Conservation (phyloP, 2,113 vertebrate species). For the Ceyx cyanopectus region DNA sequence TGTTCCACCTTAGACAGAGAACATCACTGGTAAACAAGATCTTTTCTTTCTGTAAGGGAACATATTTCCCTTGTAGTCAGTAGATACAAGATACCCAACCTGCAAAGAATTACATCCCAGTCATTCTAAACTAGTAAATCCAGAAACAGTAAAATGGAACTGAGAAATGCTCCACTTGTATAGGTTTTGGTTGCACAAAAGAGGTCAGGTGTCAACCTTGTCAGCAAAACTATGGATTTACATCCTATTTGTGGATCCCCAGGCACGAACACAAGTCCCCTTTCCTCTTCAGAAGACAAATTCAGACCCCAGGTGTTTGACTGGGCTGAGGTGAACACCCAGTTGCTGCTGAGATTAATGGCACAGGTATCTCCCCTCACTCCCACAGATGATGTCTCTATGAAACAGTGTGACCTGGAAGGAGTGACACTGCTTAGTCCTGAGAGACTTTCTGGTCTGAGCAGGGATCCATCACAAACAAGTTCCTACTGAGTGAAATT, state of each 20-base stretch:
- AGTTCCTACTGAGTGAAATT: neutral
- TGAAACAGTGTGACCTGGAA: neutral
- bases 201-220: neutral
- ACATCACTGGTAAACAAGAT: fast-evolving
- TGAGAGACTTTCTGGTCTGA: neutral
- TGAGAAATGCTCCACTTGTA: neutral
- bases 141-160: neutral
- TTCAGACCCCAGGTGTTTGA: neutral
- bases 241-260: neutral
- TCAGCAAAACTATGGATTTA: neutral
- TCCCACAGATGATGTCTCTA: neutral
- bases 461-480: neutral
- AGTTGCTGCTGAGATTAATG: neutral
- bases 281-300: neutral
- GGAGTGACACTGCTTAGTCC: neutral
- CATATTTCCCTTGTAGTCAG: neutral
- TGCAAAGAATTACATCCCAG: neutral
- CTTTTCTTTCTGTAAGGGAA: neutral
- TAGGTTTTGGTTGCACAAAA: neutral
- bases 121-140: neutral
- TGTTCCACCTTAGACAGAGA: neutral
- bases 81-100: neutral
- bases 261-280: neutral
- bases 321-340: neutral
- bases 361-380: neutral